phyloP scores from a whole-genome alignment of 2,888 invertebrate genomes.

The Dryococelus australis region DNA sequence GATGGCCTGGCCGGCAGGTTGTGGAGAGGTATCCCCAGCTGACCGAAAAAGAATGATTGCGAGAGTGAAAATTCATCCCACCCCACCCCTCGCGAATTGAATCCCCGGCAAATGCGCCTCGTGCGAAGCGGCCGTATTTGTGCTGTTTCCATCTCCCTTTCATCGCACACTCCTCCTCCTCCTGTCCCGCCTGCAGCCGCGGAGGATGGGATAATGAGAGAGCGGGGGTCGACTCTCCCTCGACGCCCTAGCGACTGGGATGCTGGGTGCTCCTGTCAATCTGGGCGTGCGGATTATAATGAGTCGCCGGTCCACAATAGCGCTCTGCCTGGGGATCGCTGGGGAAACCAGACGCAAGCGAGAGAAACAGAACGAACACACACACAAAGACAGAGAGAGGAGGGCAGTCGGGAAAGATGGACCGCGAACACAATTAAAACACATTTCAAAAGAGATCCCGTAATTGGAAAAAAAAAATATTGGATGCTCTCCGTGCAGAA shows the following conservation, averaged over 20 bases:
- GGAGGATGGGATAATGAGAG: neutral
- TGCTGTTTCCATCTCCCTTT: neutral
- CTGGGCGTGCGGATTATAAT: constrained; percentile 25
- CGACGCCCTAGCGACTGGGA: neutral
- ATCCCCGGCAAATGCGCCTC: neutral
- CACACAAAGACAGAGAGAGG: neutral
- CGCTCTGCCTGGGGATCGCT: too few relatives aligned
- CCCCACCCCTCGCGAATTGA: neutral
- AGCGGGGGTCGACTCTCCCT: neutral
- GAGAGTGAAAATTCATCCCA: neutral
- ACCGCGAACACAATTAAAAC: constrained; percentile 16
- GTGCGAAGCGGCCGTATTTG: neutral
- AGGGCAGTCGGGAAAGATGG: neutral
- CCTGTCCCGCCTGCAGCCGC: neutral
- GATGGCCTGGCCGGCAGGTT: neutral
- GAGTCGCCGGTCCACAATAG: constrained; percentile 17
- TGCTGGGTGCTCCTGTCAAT: constrained; percentile 20
- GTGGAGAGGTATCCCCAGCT: neutral
- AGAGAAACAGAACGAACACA: neutral
- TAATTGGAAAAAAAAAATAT: neutral
- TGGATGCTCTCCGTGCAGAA: neutral
- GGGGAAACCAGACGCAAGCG: neutral
- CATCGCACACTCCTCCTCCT: neutral
- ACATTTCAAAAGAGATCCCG: neutral
- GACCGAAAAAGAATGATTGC: constrained; percentile 6